Base-by-base conservation (phyloP, 2,888 invertebrate genomes). In the Pristionchus arcanus region DNA sequence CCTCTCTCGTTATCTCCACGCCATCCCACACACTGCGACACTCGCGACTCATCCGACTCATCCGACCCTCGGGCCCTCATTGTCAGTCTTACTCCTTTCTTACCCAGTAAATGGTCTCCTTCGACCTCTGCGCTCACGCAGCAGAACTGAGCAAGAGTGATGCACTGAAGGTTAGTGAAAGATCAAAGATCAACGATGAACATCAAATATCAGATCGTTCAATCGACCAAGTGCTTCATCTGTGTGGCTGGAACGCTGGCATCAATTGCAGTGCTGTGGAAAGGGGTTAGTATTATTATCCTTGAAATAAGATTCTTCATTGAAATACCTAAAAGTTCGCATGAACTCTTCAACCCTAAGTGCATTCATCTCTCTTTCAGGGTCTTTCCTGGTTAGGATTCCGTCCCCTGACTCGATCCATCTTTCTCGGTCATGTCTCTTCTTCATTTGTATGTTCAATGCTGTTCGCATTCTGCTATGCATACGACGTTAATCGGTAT, bases 401-500 rank as follows among this genome's bases (percentile, higher is more conserved):
- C n/a, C 81, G 81, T 81, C 53, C 81, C 28, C 81, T 81, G 0
- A 49, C 81, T 81, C 81, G 81, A n/a, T 53, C 49, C 2, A 49
- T 81, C 42, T 81, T 81, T 28, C 25, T 81, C 34, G 81, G 81
- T 21, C 81, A 81, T 19, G 49, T 81, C 16, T 13, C 19, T 9
- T 81, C 81, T 9, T 49, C 81, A n/a, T 34, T 81, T 21, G n/a
- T 85, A 13, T 85, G 85, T 34, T 59, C 59, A 3, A 31, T 34
- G 2, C 85, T 85, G 19, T 85, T 85, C 59, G 85, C 85, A 15
- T 34, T 85, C 85, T 85, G 85, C 25, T 85, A 85, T 37, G 85
- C 59, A 25, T 85, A 34, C 85, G 85, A 85, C 59, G 59, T 85
- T 25, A 25, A 85, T 63, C 55, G 85, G 85, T 85, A 21, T 34